Evolutionary conservation across 1,140 invertebrate species (phyloP).

Genomic region (Drosophila hydei): DNA sequence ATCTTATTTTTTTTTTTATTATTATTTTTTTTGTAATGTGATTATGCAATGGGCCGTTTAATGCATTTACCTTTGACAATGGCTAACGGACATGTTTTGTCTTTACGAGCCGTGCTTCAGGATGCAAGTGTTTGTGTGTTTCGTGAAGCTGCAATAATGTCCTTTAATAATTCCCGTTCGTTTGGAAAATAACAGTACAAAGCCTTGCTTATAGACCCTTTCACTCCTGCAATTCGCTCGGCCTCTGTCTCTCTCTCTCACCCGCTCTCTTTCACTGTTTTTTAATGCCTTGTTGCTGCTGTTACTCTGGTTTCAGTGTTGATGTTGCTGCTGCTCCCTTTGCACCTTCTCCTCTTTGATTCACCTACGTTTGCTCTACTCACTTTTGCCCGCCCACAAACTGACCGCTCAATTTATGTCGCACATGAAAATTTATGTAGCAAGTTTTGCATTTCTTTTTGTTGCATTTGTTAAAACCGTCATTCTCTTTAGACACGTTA

Average conservation of each 20-base stretch:
- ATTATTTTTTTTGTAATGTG: no score
- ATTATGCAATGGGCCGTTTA: constrained; percentile 9
- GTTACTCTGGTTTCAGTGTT: constrained; percentile 9
- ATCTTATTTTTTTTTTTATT: no score
- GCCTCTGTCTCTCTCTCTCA: background rate
- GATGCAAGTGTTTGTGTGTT: constrained; percentile 50
- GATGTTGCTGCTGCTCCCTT: constrained; percentile 15
- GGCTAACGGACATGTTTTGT: constrained; percentile 50
- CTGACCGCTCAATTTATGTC: constrained; percentile 62
- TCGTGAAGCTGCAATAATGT: constrained; percentile 79
- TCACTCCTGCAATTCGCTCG: constrained; percentile 14
- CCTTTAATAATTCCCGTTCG: constrained; percentile 80
- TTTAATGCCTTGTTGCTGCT: background rate
- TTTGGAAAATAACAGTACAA: constrained; percentile 80
- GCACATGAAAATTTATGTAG: constrained; percentile 76
- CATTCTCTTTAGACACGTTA: constrained; percentile 7
- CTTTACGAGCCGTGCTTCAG: constrained; percentile 1
- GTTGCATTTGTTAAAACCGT: no score
- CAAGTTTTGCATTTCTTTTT: constrained; percentile 43
- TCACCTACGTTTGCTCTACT: background rate
- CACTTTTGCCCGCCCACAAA: background rate
- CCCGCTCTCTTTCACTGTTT: background rate
- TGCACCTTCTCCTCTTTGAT: constrained; percentile 20
- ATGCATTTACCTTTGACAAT: constrained; percentile 67
- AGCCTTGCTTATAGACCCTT: constrained; percentile 61